Conservation (phyloP, 2,113 vertebrate genomes). For the Lutjanus erythropterus region DNA sequence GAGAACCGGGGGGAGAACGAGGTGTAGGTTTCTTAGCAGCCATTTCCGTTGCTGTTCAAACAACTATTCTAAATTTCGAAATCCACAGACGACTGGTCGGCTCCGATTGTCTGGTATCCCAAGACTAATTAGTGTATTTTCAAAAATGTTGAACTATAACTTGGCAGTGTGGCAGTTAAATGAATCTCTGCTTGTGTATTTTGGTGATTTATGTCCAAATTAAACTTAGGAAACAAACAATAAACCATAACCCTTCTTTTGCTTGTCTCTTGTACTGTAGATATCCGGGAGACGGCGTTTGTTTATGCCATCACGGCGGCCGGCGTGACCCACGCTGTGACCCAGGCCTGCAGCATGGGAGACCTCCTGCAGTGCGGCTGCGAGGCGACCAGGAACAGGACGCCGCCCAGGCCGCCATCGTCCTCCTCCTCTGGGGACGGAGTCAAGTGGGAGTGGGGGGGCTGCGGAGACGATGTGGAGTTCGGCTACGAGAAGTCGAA, state of each 20-base stretch:
- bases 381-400: slow-evolving; percentile 90
- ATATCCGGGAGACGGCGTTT: slow-evolving; percentile 97
- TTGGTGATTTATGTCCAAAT: not conserved
- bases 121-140: not conserved
- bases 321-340: slow-evolving; percentile 94
- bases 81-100: too few species aligned
- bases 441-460: slow-evolving; percentile 97
- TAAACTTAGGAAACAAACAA: not conserved
- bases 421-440: slow-evolving; percentile 78
- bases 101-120: too few species aligned
- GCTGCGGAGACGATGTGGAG: slow-evolving; percentile 96
- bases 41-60: too few species aligned
- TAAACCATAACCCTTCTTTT: not conserved
- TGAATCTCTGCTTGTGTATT: not conserved
- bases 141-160: not conserved
- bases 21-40: too few species aligned
- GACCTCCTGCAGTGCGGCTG: slow-evolving; percentile 97
- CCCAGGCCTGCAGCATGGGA: slow-evolving; percentile 98
- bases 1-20: too few species aligned
- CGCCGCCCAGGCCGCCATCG: slow-evolving; percentile 81
- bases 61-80: too few species aligned
- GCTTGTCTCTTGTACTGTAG: slow-evolving; percentile 68
- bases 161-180: not conserved
- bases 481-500: slow-evolving; percentile 97
- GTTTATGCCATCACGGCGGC: slow-evolving; percentile 96